Percentiles rank a stretch among this genome's conserved stretches.
Conservation (phyloP, 2,797 vertebrate species). For the Poeciliopsis presidionis region DNA sequence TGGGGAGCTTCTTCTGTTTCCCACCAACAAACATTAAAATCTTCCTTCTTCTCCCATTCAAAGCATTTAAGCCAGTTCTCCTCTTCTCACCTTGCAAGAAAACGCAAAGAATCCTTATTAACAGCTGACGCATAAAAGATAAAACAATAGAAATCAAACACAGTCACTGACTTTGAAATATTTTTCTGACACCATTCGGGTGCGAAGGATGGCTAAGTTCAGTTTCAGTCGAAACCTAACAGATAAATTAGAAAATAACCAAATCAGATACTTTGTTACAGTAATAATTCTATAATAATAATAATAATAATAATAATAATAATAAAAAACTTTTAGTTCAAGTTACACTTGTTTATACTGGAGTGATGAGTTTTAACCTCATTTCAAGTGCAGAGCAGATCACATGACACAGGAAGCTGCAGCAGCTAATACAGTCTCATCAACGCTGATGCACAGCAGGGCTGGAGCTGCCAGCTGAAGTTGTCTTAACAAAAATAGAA, state of each 20-base stretch:
- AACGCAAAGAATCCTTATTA: not conserved
- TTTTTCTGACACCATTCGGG: not conserved
- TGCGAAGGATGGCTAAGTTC: not conserved
- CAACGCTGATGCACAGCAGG: not conserved
- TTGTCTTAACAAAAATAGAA: not conserved
- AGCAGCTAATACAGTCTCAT: not conserved
- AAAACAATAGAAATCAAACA: not conserved
- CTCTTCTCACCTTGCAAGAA: not conserved
- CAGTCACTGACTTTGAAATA: not conserved
- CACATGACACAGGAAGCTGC: not conserved
- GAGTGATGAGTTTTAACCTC: not conserved
- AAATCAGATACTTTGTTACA: not conserved
- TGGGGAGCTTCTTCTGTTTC: not conserved
- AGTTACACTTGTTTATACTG: not conserved
- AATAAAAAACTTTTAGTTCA: not conserved
- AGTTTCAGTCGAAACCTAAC: not conserved
- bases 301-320: too few species aligned
- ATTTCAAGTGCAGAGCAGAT: not conserved
- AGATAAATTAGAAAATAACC: not conserved
- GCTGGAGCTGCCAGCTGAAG: not conserved
- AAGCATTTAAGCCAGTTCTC: not conserved
- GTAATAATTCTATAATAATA: not conserved
- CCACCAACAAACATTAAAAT: not conserved
- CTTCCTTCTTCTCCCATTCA: not conserved
- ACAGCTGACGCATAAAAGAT: not conserved